These are phyloP conservation scores for Brachyalestes nurse DNA, from an alignment of 2,797 vertebrate species.

Conservation along the genomic window DNA sequence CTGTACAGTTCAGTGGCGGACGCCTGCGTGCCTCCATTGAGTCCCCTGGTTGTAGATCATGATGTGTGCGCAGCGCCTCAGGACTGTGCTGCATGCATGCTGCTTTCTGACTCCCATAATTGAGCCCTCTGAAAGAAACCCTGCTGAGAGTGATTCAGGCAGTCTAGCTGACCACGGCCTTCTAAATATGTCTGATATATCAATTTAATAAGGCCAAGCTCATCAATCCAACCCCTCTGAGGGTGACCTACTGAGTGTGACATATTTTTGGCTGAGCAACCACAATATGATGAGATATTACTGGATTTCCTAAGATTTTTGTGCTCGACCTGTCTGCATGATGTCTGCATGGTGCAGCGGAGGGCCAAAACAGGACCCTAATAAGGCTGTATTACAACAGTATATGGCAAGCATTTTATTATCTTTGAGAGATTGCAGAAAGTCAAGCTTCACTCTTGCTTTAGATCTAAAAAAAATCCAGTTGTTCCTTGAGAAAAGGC, in stretches of 20 bases:
- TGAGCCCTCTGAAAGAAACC: background rate
- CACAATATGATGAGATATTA: constrained; percentile 16
- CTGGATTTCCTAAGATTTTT: background rate
- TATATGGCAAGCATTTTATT: no score
- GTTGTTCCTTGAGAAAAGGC: no score
- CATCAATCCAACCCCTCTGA: constrained; percentile 26
- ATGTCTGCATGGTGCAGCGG: no score
- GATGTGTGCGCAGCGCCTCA: background rate
- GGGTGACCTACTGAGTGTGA: constrained; percentile 27
- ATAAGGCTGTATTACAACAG: no score
- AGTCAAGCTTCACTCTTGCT: no score
- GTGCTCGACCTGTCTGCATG: background rate
- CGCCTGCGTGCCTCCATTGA: background rate
- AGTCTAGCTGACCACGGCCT: constrained; percentile 5
- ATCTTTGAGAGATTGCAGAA: no score
- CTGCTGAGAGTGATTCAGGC: background rate
- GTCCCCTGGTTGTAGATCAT: background rate
- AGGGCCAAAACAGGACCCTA: no score
- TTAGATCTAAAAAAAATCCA: no score
- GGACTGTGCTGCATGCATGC: background rate
- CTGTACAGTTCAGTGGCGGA: constrained; percentile 15
- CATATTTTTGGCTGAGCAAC: constrained; percentile 26
- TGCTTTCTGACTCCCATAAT: constrained; percentile 1
- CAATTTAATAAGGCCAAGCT: constrained; percentile 20
- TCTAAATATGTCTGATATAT: constrained; percentile 21